Evolutionary conservation across 2,888 invertebrate genomes (phyloP).

Genomic region (Eristalinus aeneus): DNA sequence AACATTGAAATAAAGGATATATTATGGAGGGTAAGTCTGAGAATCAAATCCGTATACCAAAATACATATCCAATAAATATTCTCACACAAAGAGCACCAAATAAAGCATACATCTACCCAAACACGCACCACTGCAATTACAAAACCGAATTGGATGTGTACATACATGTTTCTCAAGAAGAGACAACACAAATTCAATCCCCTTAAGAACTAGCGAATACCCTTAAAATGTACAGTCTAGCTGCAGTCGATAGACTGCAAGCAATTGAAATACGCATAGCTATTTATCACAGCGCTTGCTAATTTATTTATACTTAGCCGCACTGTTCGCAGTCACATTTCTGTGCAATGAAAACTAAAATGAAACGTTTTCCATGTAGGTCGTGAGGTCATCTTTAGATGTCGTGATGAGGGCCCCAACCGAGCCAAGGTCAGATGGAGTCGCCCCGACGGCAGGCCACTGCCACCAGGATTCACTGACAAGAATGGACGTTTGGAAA

Average conservation of each 20-base stretch:
- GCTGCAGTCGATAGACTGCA: background rate
- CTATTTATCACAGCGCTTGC: conserved; percentile 29
- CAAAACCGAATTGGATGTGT: conserved; percentile 34
- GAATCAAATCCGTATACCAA: conserved; percentile 27
- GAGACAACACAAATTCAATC: conserved; percentile 1
- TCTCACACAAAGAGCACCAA: conserved; percentile 51
- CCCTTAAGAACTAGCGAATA: conserved; percentile 16
- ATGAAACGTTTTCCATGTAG: conserved; percentile 80
- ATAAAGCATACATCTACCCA: conserved; percentile 4
- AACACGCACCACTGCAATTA: conserved; percentile 26
- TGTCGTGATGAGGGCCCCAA: conserved; percentile 94
- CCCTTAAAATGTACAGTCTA: background rate
- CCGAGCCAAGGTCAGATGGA: conserved; percentile 89
- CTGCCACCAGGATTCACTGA: conserved; percentile 90
- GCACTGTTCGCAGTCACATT: conserved; percentile 14
- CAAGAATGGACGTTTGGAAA: conserved; percentile 90
- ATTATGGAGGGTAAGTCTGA: conserved; percentile 81
- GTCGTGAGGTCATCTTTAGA: conserved; percentile 95
- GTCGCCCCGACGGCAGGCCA: conserved; percentile 86
- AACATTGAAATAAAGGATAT: conserved; percentile 76
- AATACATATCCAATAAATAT: background rate
- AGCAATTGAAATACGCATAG: background rate
- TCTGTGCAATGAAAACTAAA: background rate
- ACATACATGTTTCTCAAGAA: conserved; percentile 30
- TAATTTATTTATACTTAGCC: conserved; percentile 15